Base-by-base conservation (phyloP, 2,113 vertebrate genomes). In the Poeciliopsis retropinna region DNA sequence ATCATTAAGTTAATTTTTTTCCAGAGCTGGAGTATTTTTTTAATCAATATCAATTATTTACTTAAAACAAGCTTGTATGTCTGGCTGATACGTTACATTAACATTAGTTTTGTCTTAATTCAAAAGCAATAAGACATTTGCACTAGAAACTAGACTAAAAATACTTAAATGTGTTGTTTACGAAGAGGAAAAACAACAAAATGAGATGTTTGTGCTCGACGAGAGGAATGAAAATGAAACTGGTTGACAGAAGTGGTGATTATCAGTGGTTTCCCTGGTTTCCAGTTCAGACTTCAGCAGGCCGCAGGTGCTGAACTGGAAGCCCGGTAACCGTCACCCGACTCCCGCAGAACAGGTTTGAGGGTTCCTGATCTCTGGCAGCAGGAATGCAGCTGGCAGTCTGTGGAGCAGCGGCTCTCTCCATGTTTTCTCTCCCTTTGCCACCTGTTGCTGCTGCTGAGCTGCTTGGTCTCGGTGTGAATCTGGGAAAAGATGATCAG, bases 261-360 rank as follows among this genome's bases (percentile, higher is more conserved):
- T 54, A 8, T 57, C 19, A 7, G 51, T 34, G 64, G 41, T 75
- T 73, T 27, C 15, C 65, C 28, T 6, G 22, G 27, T 70, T 78
- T 37, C 73, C 60, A 25, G 22, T 57, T n/a, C 22, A 57, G 51
- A n/a, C 25, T 6, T 57, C 51, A 57, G 22, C 51, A 17, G 25
- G 51, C 25, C 9, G 51, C 51, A n/a, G 51, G 51, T 57, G 51
- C 2, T 57, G 51, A 57, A 3, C 0, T 28, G 28, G 60, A 32
- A 32, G 44, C 62, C 83, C 15, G 25, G 71, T 71, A 75, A 83
- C 67, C 4, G 67, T 79, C 85, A 73, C 82, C 63, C 73, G 84
- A 88, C 75, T 83, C 80, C 74, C 70, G 85, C 75, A 76, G 73
- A 94, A 91, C 90, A 73, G 88, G 92, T 93, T 93, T 93, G 37